A percentile compares a stretch with the other conserved stretches of the same genome.
phyloP scores from a whole-genome alignment of 2,797 vertebrate genomes.

The Pangasius larnaudii region DNA sequence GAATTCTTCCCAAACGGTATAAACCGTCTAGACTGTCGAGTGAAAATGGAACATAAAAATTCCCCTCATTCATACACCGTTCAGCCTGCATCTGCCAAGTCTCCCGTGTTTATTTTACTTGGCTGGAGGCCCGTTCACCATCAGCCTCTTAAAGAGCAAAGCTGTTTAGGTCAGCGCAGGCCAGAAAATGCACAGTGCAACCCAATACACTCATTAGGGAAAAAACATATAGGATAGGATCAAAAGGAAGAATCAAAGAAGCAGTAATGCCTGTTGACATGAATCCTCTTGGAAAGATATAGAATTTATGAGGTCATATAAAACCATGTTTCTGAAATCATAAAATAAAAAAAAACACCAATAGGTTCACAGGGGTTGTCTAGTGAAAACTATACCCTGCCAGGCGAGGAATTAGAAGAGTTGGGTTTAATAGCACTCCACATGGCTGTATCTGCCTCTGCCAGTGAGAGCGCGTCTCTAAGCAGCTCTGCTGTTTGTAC shows the following conservation, averaged over 20 bases:
- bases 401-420: constrained; percentile 11
- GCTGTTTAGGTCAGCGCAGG: constrained; percentile 52
- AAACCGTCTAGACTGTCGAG: constrained; percentile 76
- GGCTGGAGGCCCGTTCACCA: constrained; percentile 68
- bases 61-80: constrained; percentile 66
- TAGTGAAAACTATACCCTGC: constrained; percentile 19
- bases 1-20: constrained; percentile 68
- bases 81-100: constrained; percentile 72
- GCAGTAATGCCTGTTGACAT: constrained; percentile 14
- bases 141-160: constrained; percentile 68
- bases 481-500: constrained; percentile 38
- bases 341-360: constrained; percentile 21
- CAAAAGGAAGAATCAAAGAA: constrained; percentile 49
- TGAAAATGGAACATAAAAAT: constrained; percentile 75
- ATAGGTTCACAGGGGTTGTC: constrained; percentile 29
- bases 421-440: constrained; percentile 39
- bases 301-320: constrained; percentile 47
- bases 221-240: constrained; percentile 49
- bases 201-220: constrained; percentile 45
- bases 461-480: constrained; percentile 6
- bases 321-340: constrained; percentile 31
- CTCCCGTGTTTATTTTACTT: constrained; percentile 79
- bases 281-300: constrained; percentile 27
- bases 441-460: constrained; percentile 30
- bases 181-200: constrained; percentile 51